phyloP scores from a whole-genome alignment of 1,140 invertebrate genomes.

The Leguminivora glycinivorella region DNA sequence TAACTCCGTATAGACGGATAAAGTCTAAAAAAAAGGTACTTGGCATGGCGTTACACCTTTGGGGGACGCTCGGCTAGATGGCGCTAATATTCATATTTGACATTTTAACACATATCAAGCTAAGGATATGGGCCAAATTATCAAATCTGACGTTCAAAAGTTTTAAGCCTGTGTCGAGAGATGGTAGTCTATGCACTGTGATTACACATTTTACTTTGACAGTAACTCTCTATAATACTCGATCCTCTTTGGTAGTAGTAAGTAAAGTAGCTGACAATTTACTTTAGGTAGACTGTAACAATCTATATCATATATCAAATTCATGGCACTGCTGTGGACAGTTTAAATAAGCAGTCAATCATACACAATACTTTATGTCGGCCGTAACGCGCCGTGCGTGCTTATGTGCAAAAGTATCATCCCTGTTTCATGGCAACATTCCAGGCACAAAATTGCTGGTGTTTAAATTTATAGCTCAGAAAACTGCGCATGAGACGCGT shows the following conservation, averaged over 20 bases:
- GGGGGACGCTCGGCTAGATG: no score
- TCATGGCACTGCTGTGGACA: not conserved
- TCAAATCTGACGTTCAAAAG: no score
- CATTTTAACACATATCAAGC: no score
- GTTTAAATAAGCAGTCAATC: not conserved
- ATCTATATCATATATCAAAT: not conserved
- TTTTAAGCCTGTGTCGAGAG: no score
- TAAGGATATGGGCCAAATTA: no score
- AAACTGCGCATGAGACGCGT: not conserved
- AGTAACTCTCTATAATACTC: not conserved
- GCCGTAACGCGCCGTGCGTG: not conserved
- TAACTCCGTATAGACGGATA: no score
- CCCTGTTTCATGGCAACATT: constrained; percentile 3
- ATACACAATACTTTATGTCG: constrained; percentile 13
- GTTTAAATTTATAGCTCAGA: not conserved
- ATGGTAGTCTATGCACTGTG: no score
- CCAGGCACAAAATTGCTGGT: not conserved
- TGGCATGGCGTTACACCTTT: no score
- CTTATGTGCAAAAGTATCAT: not conserved
- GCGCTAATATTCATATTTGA: no score
- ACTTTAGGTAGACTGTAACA: not conserved
- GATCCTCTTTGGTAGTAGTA: no score
- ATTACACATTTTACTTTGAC: no score
- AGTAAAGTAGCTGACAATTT: not conserved
- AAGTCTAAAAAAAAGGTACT: no score